Evolutionary conservation across 2,113 vertebrate genomes (phyloP), one percentile per base, ranked within the genome.

Genomic region (Serinus canaria): DNA sequence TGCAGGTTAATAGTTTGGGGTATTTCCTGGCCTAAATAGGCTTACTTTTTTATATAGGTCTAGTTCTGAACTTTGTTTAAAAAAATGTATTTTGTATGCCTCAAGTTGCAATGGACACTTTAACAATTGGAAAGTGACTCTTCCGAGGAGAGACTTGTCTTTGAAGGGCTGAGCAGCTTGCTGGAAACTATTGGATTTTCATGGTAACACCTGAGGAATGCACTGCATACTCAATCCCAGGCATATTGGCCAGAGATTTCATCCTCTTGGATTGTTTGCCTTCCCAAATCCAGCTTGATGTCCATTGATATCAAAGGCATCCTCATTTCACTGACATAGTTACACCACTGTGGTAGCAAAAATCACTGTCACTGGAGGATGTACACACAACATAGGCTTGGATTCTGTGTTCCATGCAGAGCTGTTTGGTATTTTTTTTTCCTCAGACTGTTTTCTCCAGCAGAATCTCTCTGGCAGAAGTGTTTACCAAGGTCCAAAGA

Each of bases 221-320:
- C 13, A 11, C 18, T 67, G 21, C 27, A 13, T 46, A 5, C 14
- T 75, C 50, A 55, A 0, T 31, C 17, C 10, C 5, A 60, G 67
- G 21, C 1, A 3, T 7, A 20, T 3, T 44, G 25, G 2, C 37
- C 39, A 83, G 39, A 80, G 50, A 41, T 21, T 35, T 37, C 3
- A 6, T 56, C 31, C 13, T n/a, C 8, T n/a, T 46, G 33, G 9
- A n/a, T 50, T 0, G 0, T 30, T 62, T 72, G 4, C 13, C 39
- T 18, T 84, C 46, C 41, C 35, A 44, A 62, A 37, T 16, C 24
- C 23, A 41, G 27, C 13, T 7, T 37, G 17, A 25, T 53, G 5
- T 35, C 50, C 13, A 19, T 1, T 69, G 41, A 52, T 39, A 37
- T 43, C n/a, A 84, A 69, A 39, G 7, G 15, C 16, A 28, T 27